Evolutionary conservation across 2,113 vertebrate species (phyloP), one percentile per base, ranked within the genome.

Genomic region (Xenotilapia flavipinnis): DNA sequence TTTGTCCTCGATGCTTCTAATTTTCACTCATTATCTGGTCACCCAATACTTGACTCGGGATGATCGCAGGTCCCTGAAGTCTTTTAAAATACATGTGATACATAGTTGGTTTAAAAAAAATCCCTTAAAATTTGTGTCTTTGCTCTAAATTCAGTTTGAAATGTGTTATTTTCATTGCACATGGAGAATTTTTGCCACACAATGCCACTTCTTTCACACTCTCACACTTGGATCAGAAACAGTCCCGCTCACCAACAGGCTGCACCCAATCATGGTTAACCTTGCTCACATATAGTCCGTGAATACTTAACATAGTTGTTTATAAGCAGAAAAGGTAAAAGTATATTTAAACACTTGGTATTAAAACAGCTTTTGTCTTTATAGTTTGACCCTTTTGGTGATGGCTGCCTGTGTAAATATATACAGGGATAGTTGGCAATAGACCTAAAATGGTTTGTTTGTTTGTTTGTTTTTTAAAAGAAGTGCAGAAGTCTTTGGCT

Each of bases 171-270:
- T 45, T 45, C 21, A 10, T 73, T 4, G 5, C 21, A 73, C 13
- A 26, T 14, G 5, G 7, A 45, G 21, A 73, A 45, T 26, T 28
- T 73, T 26, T 73, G 6, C 40, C n/a, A 68, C 62, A 21, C 62
- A 0, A 19, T 68, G 36, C 0, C 38, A 45, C 38, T 73, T 1
- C 2, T 73, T 73, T 73, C 21, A 6, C 38, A 2, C 21, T 26
- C 36, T 68, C 7, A 40, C 62, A 70, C n/a, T 47, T 11, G 15
- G 68, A 75, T 75, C 40, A 75, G 68, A 26, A 47, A 28, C 68
- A 12, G 19, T n/a, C 33, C 33, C 4, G 6, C 9, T 65, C 58
- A 33, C 28, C 9, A 38, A 7, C 31, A 65, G 14, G 23, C 12
- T 26, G 33, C 19, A 12, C 5, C 60, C 19, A 36, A 7, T 36